Evolutionary conservation across 2,888 invertebrate genomes (phyloP).

Genomic region (Dryadula phaetusa): DNA sequence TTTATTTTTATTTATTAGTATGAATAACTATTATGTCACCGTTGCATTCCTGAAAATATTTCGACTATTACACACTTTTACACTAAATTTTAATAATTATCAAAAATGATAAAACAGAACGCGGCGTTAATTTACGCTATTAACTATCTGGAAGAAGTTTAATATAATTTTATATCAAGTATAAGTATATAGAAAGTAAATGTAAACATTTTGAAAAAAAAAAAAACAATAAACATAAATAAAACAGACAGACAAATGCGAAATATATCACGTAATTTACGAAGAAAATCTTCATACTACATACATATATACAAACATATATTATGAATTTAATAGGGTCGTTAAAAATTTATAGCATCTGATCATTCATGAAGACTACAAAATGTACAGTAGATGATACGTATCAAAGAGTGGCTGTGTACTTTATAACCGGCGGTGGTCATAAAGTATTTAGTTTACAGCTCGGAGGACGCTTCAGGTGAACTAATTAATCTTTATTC

Average conservation of each 20-base stretch:
- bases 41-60: too few relatives aligned
- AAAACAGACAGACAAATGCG: not conserved
- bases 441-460: constrained; percentile 39
- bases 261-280: not conserved
- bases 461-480: constrained; percentile 34
- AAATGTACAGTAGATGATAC: constrained; percentile 50
- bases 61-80: too few relatives aligned
- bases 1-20: too few relatives aligned
- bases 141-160: too few relatives aligned
- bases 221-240: not conserved
- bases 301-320: constrained; percentile 34
- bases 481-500: constrained; percentile 14
- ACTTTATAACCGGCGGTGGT: constrained; percentile 39
- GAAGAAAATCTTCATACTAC: constrained; percentile 14
- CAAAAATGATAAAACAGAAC: too few relatives aligned
- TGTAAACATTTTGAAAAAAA: too few relatives aligned
- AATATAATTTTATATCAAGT: too few relatives aligned
- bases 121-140: too few relatives aligned
- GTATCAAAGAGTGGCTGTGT: constrained; percentile 49
- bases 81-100: too few relatives aligned
- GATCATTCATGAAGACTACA: constrained; percentile 50
- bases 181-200: not conserved
- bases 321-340: constrained; percentile 36
- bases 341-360: constrained; percentile 47
- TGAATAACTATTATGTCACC: too few relatives aligned